Conservation (phyloP, 2,888 invertebrate genomes). For the Cephus runcator region DNA sequence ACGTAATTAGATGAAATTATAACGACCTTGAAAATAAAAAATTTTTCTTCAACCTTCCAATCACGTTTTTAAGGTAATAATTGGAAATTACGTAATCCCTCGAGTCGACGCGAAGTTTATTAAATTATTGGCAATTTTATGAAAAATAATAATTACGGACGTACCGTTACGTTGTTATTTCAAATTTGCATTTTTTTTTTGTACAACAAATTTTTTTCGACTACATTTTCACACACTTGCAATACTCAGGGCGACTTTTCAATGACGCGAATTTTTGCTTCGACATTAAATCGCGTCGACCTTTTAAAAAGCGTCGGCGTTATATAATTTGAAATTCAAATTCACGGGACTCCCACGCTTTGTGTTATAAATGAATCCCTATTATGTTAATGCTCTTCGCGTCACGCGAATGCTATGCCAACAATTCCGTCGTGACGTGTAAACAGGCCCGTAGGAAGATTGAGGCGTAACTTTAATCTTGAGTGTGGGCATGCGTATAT, state of each 20-base stretch:
- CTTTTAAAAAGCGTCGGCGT: conserved; percentile 25
- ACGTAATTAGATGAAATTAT: neutral
- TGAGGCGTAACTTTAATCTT: neutral
- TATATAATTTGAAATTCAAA: conserved; percentile 37
- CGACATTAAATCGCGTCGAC: conserved; percentile 30
- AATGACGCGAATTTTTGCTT: conserved; percentile 2
- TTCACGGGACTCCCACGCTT: conserved; percentile 27
- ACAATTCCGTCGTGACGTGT: neutral
- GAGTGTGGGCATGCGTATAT: neutral
- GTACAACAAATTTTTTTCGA: too few species aligned
- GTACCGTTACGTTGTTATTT: too few species aligned
- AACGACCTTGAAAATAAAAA: neutral
- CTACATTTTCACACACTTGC: too few species aligned
- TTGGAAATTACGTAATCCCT: neutral
- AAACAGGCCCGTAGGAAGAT: neutral
- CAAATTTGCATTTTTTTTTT: neutral
- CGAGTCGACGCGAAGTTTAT: neutral
- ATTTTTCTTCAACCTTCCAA: too few species aligned
- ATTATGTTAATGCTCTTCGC: conserved; percentile 32
- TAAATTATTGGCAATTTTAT: neutral
- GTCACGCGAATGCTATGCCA: neutral
- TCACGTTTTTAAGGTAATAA: neutral
- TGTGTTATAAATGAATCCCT: conserved; percentile 40
- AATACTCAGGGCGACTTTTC: neutral
- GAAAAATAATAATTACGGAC: neutral